These are phyloP conservation scores for Lamprotornis superbus DNA, from an alignment of 2,113 vertebrate species.

Conservation along the genomic window DNA sequence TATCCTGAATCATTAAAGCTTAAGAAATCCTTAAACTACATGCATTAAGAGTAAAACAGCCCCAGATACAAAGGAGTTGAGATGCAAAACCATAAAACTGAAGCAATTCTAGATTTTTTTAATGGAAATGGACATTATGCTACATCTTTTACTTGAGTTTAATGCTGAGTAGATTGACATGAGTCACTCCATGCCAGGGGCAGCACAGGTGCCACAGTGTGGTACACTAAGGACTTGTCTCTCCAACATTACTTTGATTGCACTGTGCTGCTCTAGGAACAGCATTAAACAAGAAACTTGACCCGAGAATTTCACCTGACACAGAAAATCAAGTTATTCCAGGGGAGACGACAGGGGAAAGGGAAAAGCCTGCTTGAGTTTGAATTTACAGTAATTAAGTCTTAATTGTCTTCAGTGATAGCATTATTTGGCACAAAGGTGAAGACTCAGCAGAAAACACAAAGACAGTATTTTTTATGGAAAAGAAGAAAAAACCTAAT, in stretches of 20 bases:
- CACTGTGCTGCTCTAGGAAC: background rate
- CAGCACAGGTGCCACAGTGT: background rate
- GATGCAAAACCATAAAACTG: background rate
- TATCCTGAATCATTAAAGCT: background rate
- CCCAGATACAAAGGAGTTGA: background rate
- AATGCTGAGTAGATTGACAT: background rate
- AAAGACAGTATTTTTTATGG: background rate
- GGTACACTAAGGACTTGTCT: background rate
- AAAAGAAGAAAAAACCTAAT: background rate
- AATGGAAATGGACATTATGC: background rate
- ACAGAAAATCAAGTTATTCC: background rate
- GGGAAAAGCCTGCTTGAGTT: background rate
- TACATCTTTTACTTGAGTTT: background rate
- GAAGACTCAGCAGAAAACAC: background rate
- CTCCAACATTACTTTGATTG: background rate
- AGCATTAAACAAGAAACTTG: background rate
- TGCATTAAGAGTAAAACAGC: background rate
- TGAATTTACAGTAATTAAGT: background rate
- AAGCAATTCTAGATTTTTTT: background rate
- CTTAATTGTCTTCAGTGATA: background rate
- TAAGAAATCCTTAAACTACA: background rate
- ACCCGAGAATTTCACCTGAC: background rate
- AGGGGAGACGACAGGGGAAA: background rate
- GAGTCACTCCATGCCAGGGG: background rate
- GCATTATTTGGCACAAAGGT: background rate